phyloP scores from a whole-genome alignment of 2,113 vertebrate genomes.

The Hippocampus abdominalis region DNA sequence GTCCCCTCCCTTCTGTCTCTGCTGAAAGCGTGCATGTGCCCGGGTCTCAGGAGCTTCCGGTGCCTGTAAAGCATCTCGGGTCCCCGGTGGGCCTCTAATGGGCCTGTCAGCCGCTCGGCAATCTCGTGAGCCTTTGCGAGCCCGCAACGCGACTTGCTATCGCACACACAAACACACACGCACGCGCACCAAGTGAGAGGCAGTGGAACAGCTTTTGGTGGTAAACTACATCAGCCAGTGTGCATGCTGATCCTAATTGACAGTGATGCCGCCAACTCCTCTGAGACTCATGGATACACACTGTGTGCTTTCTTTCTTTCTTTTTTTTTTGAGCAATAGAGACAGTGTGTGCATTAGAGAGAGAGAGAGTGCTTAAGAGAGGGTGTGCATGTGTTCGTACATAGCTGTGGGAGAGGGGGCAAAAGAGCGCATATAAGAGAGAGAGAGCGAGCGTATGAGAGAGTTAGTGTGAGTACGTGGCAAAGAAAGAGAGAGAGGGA shows the following conservation, averaged over 20 bases:
- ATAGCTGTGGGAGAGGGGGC: too few species aligned
- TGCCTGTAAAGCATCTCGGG: conserved; percentile 52
- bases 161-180: neutral
- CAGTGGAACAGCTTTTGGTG: conserved; percentile 21
- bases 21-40: neutral
- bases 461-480: too few species aligned
- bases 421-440: too few species aligned
- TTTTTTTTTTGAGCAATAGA: too few species aligned
- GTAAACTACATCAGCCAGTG: conserved; percentile 33
- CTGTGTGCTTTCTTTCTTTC: neutral
- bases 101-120: conserved; percentile 43
- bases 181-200: neutral
- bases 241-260: conserved; percentile 52
- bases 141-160: conserved; percentile 41
- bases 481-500: too few species aligned
- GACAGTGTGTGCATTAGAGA: neutral
- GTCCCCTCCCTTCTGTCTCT: conserved; percentile 7
- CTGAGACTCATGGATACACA: neutral
- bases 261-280: conserved; percentile 45
- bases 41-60: conserved; percentile 29
- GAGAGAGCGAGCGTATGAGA: too few species aligned
- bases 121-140: conserved; percentile 51
- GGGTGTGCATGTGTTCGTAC: neutral
- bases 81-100: conserved; percentile 57
- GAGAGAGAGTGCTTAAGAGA: too few species aligned